Conservation (phyloP, 2,888 invertebrate species). For the Maniola hyperantus region DNA sequence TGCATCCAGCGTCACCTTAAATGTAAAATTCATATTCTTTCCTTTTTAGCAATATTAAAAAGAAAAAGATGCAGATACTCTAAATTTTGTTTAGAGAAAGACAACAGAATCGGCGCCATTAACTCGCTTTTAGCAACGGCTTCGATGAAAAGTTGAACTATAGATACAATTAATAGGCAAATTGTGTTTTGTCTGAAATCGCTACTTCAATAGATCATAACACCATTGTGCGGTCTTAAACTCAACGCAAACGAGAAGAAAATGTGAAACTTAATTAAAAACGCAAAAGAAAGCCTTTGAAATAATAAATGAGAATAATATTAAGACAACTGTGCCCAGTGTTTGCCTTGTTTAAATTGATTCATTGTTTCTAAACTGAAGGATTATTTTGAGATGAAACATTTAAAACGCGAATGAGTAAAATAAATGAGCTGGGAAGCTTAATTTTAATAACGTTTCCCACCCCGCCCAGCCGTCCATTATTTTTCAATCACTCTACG, state of each 20-base stretch:
- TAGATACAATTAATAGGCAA: too few relatives aligned
- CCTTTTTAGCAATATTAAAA: too few relatives aligned
- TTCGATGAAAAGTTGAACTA: too few relatives aligned
- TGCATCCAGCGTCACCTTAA: too few relatives aligned
- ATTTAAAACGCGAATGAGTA: conserved; percentile 35
- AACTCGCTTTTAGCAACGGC: too few relatives aligned
- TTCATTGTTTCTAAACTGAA: conserved; percentile 39
- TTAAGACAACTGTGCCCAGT: conserved; percentile 30
- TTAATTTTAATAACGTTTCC: conserved; percentile 34
- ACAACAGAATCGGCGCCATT: too few relatives aligned
- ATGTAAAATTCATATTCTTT: too few relatives aligned
- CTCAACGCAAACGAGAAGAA: neutral
- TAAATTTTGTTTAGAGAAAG: too few relatives aligned
- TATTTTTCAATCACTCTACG: conserved; percentile 22
- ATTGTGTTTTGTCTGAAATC: too few relatives aligned
- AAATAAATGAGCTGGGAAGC: conserved; percentile 30
- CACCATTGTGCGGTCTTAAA: too few relatives aligned
- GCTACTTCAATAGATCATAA: too few relatives aligned
- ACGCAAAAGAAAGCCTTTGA: neutral
- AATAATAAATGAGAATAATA: neutral
- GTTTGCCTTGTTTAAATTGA: conserved; percentile 41
- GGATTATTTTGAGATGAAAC: conserved; percentile 27
- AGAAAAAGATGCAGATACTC: too few relatives aligned
- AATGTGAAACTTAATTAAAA: neutral
- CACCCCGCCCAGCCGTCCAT: conserved; percentile 21